Percentiles rank a stretch among this genome's conserved stretches.
phyloP scores from a whole-genome alignment of 2,888 invertebrate genomes.

The Nemoura dubitans region DNA sequence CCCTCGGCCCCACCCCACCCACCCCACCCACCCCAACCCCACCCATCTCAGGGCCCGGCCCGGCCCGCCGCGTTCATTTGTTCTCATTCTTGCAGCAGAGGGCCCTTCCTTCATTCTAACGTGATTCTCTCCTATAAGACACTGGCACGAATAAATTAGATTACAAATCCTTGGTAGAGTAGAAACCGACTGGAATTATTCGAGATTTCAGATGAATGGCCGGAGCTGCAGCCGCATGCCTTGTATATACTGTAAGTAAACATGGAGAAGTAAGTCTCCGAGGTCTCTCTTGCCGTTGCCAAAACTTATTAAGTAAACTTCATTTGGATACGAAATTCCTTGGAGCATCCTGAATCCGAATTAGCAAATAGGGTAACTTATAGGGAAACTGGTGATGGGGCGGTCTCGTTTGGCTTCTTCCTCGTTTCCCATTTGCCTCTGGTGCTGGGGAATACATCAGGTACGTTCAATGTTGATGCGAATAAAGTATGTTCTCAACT shows the following conservation, averaged over 20 bases:
- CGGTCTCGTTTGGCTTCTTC: background rate
- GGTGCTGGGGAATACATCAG: background rate
- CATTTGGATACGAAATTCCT: slow-evolving; percentile 23
- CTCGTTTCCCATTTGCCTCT: background rate
- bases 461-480: background rate
- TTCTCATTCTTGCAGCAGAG: slow-evolving; percentile 35
- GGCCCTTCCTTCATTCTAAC: slow-evolving; percentile 15
- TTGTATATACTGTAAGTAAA: slow-evolving; percentile 22
- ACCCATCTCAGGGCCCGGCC: background rate
- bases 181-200: slow-evolving; percentile 33
- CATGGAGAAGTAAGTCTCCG: slow-evolving; percentile 9
- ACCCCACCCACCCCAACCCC: background rate
- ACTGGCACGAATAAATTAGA: slow-evolving; percentile 36
- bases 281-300: slow-evolving; percentile 15
- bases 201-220: slow-evolving; percentile 30
- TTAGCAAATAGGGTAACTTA: slow-evolving; percentile 16
- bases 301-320: slow-evolving; percentile 31
- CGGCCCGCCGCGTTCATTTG: slow-evolving; percentile 23
- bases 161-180: slow-evolving; percentile 35
- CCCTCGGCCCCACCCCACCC: background rate
- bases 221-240: slow-evolving; percentile 13
- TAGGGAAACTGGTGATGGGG: background rate
- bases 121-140: slow-evolving; percentile 27
- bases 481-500: background rate
- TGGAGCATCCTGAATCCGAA: slow-evolving; percentile 20